Evolutionary conservation across 2,888 invertebrate species (phyloP).

Genomic region (Volucella zonaria): DNA sequence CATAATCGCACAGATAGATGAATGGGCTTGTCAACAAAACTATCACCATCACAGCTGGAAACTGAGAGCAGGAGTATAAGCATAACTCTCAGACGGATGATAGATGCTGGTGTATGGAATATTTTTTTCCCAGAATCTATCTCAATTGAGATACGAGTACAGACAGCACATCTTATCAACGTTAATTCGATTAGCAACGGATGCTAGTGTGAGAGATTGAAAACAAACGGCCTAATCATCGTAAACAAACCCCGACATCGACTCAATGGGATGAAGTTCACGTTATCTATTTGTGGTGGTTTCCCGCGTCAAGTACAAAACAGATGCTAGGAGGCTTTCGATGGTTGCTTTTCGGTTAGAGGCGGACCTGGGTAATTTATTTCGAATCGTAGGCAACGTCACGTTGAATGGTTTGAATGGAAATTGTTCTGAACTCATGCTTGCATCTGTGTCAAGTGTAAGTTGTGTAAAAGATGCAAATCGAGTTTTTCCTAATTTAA

Average conservation of each 20-base stretch:
- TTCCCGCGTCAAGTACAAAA: not conserved
- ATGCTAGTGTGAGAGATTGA: slow-evolving; percentile 28
- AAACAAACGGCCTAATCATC: slow-evolving; percentile 17
- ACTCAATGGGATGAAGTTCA: slow-evolving; percentile 34
- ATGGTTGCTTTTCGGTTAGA: not conserved
- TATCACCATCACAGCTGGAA: not conserved
- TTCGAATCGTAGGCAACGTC: too few relatives aligned
- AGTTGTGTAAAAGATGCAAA: slow-evolving; percentile 4
- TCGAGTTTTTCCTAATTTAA: slow-evolving; percentile 8
- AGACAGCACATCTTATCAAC: slow-evolving; percentile 41
- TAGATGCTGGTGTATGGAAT: slow-evolving; percentile 18
- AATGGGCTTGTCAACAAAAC: slow-evolving; percentile 20
- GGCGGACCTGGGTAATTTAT: too few relatives aligned
- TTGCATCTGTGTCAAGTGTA: slow-evolving; percentile 48
- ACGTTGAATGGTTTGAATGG: too few relatives aligned
- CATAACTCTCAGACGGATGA: slow-evolving; percentile 8
- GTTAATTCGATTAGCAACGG: slow-evolving; percentile 50
- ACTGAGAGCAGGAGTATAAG: not conserved
- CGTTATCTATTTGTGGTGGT: not conserved
- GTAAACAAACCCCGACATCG: not conserved
- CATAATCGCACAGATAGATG: not conserved
- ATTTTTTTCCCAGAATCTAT: slow-evolving; percentile 12
- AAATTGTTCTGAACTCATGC: too few relatives aligned
- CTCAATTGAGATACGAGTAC: slow-evolving; percentile 12
- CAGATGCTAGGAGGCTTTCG: not conserved